These are phyloP conservation scores for Rattus rattus DNA, from an alignment of 2,113 vertebrate genomes.

Conservation along the genomic window DNA sequence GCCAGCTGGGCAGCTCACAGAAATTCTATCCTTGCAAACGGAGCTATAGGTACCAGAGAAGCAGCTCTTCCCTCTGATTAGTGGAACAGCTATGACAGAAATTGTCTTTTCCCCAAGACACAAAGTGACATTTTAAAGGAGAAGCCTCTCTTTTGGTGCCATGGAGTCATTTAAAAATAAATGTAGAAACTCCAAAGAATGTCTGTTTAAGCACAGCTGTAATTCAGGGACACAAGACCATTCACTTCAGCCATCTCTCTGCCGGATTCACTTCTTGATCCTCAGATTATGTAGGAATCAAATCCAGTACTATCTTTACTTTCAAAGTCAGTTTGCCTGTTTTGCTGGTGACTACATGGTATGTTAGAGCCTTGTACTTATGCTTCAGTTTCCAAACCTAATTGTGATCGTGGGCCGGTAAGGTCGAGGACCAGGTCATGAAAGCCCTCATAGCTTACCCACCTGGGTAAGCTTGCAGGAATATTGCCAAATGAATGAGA, in stretches of 20 bases:
- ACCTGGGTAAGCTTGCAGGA: constrained; percentile 17
- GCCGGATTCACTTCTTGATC: neutral
- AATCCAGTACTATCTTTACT: neutral
- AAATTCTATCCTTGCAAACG: constrained; percentile 28
- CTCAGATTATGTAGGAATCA: neutral
- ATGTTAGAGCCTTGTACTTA: neutral
- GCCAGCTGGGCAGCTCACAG: neutral
- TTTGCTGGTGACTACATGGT: neutral
- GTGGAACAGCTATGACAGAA: constrained; percentile 47
- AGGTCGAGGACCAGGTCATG: constrained; percentile 11
- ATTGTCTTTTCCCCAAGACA: constrained; percentile 55
- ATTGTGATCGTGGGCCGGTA: neutral
- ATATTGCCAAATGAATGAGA: neutral
- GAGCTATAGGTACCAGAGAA: constrained; percentile 50
- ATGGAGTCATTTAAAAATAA: constrained; percentile 60
- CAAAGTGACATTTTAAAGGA: constrained; percentile 70
- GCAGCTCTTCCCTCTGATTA: constrained; percentile 60
- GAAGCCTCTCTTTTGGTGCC: constrained; percentile 52
- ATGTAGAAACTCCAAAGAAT: constrained; percentile 50
- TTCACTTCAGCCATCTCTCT: neutral
- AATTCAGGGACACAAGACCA: neutral
- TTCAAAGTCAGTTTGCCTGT: neutral
- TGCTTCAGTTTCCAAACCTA: neutral
- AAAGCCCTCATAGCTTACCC: constrained; percentile 7
- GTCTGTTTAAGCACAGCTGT: constrained; percentile 36